phyloP scores from a whole-genome alignment of 2,888 invertebrate genomes.

The Beris morrisii region DNA sequence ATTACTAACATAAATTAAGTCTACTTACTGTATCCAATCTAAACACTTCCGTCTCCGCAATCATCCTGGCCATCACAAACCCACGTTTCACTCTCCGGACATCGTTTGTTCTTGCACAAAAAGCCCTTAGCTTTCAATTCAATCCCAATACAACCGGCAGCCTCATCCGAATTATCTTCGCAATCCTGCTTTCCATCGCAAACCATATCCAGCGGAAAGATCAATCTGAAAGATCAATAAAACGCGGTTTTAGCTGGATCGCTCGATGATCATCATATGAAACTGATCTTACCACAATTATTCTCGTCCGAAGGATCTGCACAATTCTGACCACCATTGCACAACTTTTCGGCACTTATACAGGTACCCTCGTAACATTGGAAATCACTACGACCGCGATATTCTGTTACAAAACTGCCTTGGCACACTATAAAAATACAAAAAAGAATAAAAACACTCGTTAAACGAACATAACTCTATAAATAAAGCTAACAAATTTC shows the following conservation, averaged over 20 bases:
- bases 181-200: constrained; percentile 78
- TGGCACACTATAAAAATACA: not conserved
- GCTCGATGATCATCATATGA: not conserved
- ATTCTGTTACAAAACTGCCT: constrained; percentile 41
- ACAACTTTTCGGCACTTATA: constrained; percentile 50
- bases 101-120: constrained; percentile 62
- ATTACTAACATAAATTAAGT: constrained; percentile 1
- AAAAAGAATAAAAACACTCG: constrained; percentile 2
- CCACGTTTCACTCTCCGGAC: constrained; percentile 58
- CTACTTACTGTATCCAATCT: constrained; percentile 59
- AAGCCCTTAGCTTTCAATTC: constrained; percentile 63
- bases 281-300: constrained; percentile 49
- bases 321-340: constrained; percentile 52
- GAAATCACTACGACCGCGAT: constrained; percentile 58
- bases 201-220: constrained; percentile 63
- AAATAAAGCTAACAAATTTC: constrained; percentile 1
- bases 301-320: constrained; percentile 51
- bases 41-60: constrained; percentile 63
- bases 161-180: constrained; percentile 71
- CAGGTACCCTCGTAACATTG: constrained; percentile 58
- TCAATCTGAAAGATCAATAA: constrained; percentile 43
- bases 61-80: constrained; percentile 62
- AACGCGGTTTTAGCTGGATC: not conserved
- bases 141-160: constrained; percentile 52
- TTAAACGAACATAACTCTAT: constrained; percentile 5